phyloP scores from a whole-genome alignment of 2,113 vertebrate genomes.

The Calidris pygmaea region DNA sequence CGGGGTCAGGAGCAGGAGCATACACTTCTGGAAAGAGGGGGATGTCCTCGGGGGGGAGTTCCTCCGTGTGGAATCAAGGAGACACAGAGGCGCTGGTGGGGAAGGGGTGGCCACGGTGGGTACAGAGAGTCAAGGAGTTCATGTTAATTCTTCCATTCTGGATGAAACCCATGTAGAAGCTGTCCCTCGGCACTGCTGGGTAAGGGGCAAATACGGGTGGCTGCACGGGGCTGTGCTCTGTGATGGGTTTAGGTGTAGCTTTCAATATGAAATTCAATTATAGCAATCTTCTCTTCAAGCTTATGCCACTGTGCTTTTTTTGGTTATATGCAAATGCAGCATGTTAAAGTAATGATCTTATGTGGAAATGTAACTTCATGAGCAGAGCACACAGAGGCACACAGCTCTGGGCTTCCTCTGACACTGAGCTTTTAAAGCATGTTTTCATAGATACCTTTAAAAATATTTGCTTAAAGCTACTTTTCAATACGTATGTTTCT shows the following conservation, averaged over 20 bases:
- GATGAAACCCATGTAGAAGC: background rate
- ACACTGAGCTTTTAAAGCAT: background rate
- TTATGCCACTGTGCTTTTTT: background rate
- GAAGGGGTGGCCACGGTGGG: accelerated
- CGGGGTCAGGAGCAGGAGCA: background rate
- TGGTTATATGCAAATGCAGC: background rate
- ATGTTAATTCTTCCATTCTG: accelerated
- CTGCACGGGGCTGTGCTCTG: background rate
- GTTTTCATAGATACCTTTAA: background rate
- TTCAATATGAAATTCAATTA: background rate
- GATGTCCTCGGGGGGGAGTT: background rate
- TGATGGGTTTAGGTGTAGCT: background rate
- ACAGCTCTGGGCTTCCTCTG: background rate
- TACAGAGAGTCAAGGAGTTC: background rate
- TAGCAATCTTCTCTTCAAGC: background rate
- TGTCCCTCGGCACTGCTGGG: background rate
- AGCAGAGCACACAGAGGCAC: background rate
- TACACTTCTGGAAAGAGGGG: background rate
- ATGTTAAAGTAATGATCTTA: background rate
- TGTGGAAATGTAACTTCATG: background rate
- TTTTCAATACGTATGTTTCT: background rate
- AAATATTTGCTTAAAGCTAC: background rate
- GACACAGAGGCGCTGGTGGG: background rate
- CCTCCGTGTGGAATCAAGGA: accelerated
- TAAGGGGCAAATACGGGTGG: background rate